Evolutionary conservation across 2,888 invertebrate genomes (phyloP), one percentile per base, ranked within the genome.

Genomic region (Rhagophthalmus giganteus): DNA sequence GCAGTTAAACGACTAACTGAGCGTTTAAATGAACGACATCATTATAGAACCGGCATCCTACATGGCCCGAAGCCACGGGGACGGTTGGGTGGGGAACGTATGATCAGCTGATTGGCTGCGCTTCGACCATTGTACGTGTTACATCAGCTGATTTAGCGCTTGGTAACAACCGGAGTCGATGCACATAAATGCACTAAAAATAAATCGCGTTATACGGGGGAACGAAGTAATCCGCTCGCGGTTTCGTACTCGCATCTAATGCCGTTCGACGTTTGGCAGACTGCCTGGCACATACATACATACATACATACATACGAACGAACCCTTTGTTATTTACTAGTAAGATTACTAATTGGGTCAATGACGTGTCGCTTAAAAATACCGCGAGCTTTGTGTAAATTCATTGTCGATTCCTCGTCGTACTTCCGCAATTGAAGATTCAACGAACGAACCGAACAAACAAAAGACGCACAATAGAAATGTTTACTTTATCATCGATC

Each of bases 141-240:
- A 58, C 60, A 64, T 67, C 68, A 68, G 67, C 63, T 65, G 65
- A 60, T 64, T 55, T 25, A 54, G 56, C 60, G 61, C 64, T 55
- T 66, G 59, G 65, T 59, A 64, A 66, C 65, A 62, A 60, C 57
- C 34, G 37, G 35, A 34, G 39, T 33, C 37, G 24, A 33, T 42
- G 50, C 31, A 44, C 32, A 46, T 25, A 28, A 2, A 8, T 31
- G 35, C 44, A 35, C 46, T 47, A 38, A 47, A 38, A 39, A 39
- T 38, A 46, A 37, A 27, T n/a, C 13, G 11, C 26, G 7, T 2
- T 7, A 8, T 40, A 15, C 31, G 20, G 12, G n/a, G 6, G 12
- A 35, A 7, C 24, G 9, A 24, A 14, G 34, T 8, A 16, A 11
- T 5, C n/a, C n/a, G n/a, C n/a, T n/a, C 7, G 9, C 35, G 2